A percentile compares a stretch with the other conserved stretches of the same genome.
Evolutionary conservation across 2,113 vertebrate genomes (phyloP).

Genomic region (Brachyistius frenatus): DNA sequence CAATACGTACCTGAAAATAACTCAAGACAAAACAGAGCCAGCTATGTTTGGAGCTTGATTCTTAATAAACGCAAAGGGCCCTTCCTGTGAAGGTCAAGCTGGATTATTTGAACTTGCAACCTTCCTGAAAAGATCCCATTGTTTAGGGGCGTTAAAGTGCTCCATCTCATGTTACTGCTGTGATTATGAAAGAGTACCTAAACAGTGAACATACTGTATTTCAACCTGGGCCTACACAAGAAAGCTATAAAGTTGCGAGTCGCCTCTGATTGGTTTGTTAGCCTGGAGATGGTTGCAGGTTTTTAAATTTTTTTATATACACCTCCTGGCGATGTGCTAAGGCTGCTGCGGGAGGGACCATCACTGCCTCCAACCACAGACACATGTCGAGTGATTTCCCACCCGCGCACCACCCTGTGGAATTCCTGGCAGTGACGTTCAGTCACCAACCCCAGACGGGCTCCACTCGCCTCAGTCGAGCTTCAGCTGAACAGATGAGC

Average conservation of each 20-base stretch:
- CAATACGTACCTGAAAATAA: slow-evolving; percentile 78
- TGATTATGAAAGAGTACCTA: slow-evolving; percentile 15
- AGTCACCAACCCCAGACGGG: slow-evolving; percentile 56
- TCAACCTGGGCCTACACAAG: neutral
- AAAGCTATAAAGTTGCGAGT: slow-evolving; percentile 37
- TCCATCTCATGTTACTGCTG: neutral
- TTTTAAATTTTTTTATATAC: slow-evolving; percentile 44
- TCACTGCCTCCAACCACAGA: slow-evolving; percentile 56
- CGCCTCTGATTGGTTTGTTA: slow-evolving; percentile 48
- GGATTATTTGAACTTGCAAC: slow-evolving; percentile 48
- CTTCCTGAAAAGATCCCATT: slow-evolving; percentile 53
- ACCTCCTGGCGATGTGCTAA: slow-evolving; percentile 37
- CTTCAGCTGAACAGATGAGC: slow-evolving; percentile 49
- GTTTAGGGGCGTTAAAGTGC: slow-evolving; percentile 15
- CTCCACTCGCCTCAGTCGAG: slow-evolving; percentile 44
- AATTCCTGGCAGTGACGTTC: slow-evolving; percentile 72
- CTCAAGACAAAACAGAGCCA: slow-evolving; percentile 53
- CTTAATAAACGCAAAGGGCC: slow-evolving; percentile 16
- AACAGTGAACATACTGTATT: slow-evolving; percentile 25
- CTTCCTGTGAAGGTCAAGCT: slow-evolving; percentile 59
- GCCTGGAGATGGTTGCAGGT: slow-evolving; percentile 30
- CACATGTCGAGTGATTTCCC: slow-evolving; percentile 66
- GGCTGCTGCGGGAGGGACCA: slow-evolving; percentile 38
- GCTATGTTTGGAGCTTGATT: slow-evolving; percentile 36
- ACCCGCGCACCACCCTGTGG: slow-evolving; percentile 50